Evolutionary conservation across 1,140 invertebrate genomes (phyloP), one percentile per base, ranked within the genome.

Genomic region (Acromyrmex charruanus): DNA sequence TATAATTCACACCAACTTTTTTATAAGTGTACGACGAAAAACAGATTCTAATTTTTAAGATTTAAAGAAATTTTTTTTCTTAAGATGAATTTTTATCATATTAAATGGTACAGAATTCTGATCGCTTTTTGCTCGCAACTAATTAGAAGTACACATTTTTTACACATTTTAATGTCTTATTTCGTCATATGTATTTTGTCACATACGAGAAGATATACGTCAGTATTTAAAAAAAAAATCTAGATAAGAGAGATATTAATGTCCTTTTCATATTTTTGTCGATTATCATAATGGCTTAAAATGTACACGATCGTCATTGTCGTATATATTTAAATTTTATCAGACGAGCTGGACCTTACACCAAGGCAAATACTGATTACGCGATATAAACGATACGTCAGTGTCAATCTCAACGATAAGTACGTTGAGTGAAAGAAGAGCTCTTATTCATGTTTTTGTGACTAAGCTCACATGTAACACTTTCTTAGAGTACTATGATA

Each of bases 321-420:
- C 25, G 21, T 63, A 75, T 49, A 74, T 61, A 59, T 49, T 61
- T n/a, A 74, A 49, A 2, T 71, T 84, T 84, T 74, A 84, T 84
- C 80, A 61, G 55, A 35, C n/a, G 18, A 25, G 25, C 18, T 61
- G 53, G 3, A 82, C 68, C 21, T 74, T 72, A 69, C 4, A 28
- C 25, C 39, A 44, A 61, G 18, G 58, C 7, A 25, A 82, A 58
- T 25, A 25, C 9, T 44, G 53, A 82, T 82, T 18, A 28, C 1
- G 3, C 21, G 53, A 74, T 74, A 82, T 35, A 39, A 81, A 81
- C 39, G 35, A 49, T 72, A 74, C 0, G 16, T 84, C 44, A 51
- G 12, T 9, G 55, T 35, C 44, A 61, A 31, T 71, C 58, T 81
- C 9, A 16, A 31, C 2, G 68, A 72, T 82, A 74, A 82, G 79